These are phyloP conservation scores for Eulemur albifrons DNA, from an alignment of 2,797 vertebrate species.

Conservation along the genomic window DNA sequence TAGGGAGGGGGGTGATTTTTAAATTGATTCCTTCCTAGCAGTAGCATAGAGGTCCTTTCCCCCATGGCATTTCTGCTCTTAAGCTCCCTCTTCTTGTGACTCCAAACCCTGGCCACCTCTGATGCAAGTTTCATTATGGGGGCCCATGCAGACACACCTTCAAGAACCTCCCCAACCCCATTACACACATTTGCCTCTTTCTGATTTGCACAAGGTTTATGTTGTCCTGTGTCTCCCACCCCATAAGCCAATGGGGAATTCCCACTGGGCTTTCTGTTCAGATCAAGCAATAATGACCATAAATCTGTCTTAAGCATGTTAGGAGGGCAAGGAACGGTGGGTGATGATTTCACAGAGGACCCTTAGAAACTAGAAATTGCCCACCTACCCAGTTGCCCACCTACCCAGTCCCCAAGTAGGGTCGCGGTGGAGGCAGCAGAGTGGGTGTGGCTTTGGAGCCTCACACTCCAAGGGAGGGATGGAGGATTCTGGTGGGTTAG, in stretches of 20 bases:
- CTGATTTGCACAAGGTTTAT: not conserved
- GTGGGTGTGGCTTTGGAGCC: not conserved
- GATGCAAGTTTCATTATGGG: not conserved
- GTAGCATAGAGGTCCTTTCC: not conserved
- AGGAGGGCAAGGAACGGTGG: not conserved
- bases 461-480: not conserved
- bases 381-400: not conserved
- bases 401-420: not conserved
- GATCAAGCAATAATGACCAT: not conserved
- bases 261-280: not conserved
- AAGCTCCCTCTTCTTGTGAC: not conserved
- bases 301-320: not conserved
- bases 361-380: not conserved
- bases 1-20: not conserved
- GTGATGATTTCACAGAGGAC: not conserved
- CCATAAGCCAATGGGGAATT: not conserved
- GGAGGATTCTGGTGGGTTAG: not conserved
- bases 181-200: not conserved
- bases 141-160: not conserved
- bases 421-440: not conserved
- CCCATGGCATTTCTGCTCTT: not conserved
- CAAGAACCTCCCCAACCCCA: not conserved
- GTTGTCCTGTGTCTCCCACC: not conserved
- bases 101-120: not conserved
- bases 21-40: not conserved